These are phyloP conservation scores for Zaprionus obscuricornis DNA, from an alignment of 2,888 invertebrate species.

Conservation along the genomic window DNA sequence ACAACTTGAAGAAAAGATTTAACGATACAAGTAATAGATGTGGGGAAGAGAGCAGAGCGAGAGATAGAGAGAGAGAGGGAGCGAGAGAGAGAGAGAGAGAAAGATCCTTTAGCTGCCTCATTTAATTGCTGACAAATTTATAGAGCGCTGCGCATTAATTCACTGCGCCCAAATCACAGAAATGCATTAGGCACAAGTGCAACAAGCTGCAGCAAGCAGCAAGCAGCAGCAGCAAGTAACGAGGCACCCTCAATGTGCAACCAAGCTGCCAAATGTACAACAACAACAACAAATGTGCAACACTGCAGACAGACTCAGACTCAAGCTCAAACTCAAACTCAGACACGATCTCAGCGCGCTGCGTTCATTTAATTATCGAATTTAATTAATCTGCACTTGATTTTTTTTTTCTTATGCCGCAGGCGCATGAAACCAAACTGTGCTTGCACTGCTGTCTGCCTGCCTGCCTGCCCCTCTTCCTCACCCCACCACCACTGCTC, in stretches of 20 bases:
- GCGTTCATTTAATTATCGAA: conserved; percentile 82
- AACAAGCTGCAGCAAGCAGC: conserved; percentile 29
- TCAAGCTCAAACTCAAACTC: conserved; percentile 39
- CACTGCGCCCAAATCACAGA: conserved; percentile 80
- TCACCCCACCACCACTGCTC: too few species aligned
- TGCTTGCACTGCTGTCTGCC: conserved; percentile 16
- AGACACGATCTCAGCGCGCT: conserved; percentile 67
- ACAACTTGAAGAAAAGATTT: too few species aligned
- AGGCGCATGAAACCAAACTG: conserved; percentile 54
- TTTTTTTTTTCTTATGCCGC: conserved; percentile 64
- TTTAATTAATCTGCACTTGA: conserved; percentile 78
- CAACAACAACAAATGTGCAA: conserved; percentile 13
- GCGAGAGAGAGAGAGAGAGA: not conserved
- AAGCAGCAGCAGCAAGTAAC: too few species aligned
- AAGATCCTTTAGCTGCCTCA: conserved; percentile 53
- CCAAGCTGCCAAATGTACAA: conserved; percentile 64
- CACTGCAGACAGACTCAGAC: too few species aligned
- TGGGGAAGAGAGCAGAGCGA: not conserved
- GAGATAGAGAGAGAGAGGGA: conserved; percentile 16
- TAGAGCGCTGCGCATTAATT: conserved; percentile 80
- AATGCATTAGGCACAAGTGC: conserved; percentile 65
- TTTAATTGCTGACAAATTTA: conserved; percentile 82
- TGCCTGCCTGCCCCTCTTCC: not conserved
- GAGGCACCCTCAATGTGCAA: conserved; percentile 68
- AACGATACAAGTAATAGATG: too few species aligned